A percentile compares a stretch with the other conserved stretches of the same genome.
Evolutionary conservation across 2,113 vertebrate genomes (phyloP).

Genomic region (Sebastes schlegelii): DNA sequence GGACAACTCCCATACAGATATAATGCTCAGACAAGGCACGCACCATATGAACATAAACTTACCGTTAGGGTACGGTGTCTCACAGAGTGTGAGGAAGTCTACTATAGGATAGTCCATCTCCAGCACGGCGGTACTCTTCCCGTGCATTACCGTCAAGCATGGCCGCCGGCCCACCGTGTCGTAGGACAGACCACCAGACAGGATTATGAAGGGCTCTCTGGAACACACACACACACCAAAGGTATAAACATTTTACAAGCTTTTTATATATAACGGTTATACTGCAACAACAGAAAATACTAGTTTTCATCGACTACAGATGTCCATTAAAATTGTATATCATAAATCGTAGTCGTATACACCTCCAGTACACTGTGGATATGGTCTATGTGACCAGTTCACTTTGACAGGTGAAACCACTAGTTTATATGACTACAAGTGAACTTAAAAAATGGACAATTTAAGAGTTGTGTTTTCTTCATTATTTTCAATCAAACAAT

Average conservation of each 20-base stretch:
- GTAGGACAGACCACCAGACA: constrained; percentile 97
- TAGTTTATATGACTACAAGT: background rate
- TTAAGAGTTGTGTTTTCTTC: background rate
- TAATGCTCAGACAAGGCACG: background rate
- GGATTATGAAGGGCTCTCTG: constrained; percentile 98
- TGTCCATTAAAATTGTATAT: background rate
- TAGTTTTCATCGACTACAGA: background rate
- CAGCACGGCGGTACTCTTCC: constrained; percentile 97
- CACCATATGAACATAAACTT: constrained; percentile 43
- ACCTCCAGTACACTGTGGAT: background rate
- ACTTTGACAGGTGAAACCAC: background rate
- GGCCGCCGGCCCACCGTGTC: constrained; percentile 97
- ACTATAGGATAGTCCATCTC: constrained; percentile 99
- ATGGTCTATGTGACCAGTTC: background rate
- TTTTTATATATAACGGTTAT: background rate
- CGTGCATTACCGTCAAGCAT: constrained; percentile 98
- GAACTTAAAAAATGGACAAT: background rate
- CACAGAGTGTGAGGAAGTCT: constrained; percentile 98
- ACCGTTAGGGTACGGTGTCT: constrained; percentile 98
- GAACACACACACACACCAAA: constrained; percentile 42
- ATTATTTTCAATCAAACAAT: background rate
- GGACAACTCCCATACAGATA: background rate
- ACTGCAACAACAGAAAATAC: background rate
- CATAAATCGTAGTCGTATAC: background rate
- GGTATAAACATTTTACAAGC: background rate